Conservation (phyloP, 2,797 vertebrate genomes). For the Xenops minutus region DNA sequence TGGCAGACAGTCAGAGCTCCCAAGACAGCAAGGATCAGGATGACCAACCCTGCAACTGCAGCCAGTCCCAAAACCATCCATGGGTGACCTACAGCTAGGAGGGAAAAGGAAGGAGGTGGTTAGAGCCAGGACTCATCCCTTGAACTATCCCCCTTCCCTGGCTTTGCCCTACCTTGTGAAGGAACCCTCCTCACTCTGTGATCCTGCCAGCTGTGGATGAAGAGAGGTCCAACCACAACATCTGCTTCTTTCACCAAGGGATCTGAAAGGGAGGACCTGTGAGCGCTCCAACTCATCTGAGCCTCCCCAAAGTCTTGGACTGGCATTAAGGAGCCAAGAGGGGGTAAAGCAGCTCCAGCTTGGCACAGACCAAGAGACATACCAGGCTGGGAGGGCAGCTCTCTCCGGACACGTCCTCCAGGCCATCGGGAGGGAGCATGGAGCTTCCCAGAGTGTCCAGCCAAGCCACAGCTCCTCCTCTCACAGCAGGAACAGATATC, state of each 20-base stretch:
- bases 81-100: not conserved
- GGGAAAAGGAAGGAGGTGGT: not conserved
- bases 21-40: not conserved
- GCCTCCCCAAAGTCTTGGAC: not conserved
- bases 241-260: not conserved
- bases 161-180: not conserved
- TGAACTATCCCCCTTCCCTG: too few species aligned
- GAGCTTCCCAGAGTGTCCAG: not conserved
- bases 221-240: conserved; percentile 12
- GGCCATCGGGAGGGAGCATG: not conserved
- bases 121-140: not conserved
- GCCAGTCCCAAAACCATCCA: not conserved
- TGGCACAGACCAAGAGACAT: not conserved
- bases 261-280: not conserved
- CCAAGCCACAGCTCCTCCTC: not conserved
- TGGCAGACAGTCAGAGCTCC: not conserved
- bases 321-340: not conserved
- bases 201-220: not conserved
- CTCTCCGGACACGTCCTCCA: not conserved
- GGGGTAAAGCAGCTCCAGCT: not conserved
- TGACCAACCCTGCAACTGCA: not conserved
- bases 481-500: conserved; percentile 32
- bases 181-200: not conserved
- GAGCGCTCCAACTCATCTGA: not conserved
- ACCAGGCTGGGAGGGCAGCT: not conserved